Percentiles rank a stretch among this genome's conserved stretches.
Evolutionary conservation across 2,113 vertebrate species (phyloP).

Genomic region (Mormyrus iriodes): DNA sequence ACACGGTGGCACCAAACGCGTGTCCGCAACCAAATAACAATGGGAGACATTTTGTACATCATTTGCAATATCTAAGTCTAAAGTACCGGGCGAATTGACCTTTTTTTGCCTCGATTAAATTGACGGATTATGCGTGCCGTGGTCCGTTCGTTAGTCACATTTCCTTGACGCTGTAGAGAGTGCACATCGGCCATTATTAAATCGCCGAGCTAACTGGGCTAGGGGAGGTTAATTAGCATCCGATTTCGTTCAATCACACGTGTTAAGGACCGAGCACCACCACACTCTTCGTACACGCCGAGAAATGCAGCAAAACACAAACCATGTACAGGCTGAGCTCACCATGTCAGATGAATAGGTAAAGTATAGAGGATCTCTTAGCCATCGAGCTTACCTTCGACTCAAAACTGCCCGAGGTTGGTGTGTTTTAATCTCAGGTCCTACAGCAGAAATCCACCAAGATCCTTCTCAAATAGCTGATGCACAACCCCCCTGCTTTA

Average conservation of each 20-base stretch:
- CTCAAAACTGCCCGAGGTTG: constrained; percentile 43
- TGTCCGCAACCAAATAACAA: constrained; percentile 19
- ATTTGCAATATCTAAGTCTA: constrained; percentile 18
- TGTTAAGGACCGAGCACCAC: neutral
- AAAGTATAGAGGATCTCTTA: neutral
- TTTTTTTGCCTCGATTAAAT: neutral
- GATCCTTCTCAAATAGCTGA: constrained; percentile 1
- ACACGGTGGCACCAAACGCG: constrained; percentile 4
- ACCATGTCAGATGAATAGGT: neutral
- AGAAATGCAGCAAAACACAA: neutral
- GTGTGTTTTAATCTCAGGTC: constrained; percentile 30
- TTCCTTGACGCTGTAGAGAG: neutral
- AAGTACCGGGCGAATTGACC: neutral
- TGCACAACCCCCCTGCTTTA: neutral
- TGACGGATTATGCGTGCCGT: neutral
- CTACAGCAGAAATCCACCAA: constrained; percentile 24
- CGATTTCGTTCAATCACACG: neutral
- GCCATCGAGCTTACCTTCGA: constrained; percentile 34
- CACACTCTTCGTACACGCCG: neutral
- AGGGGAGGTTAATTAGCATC: neutral
- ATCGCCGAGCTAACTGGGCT: constrained; percentile 13
- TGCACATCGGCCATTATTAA: constrained; percentile 21
- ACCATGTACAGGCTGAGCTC: neutral
- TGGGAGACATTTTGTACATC: constrained; percentile 36
- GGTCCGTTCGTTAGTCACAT: neutral